These are phyloP conservation scores for Heliconius himera DNA, from an alignment of 1,140 invertebrate genomes.

Conservation along the genomic window DNA sequence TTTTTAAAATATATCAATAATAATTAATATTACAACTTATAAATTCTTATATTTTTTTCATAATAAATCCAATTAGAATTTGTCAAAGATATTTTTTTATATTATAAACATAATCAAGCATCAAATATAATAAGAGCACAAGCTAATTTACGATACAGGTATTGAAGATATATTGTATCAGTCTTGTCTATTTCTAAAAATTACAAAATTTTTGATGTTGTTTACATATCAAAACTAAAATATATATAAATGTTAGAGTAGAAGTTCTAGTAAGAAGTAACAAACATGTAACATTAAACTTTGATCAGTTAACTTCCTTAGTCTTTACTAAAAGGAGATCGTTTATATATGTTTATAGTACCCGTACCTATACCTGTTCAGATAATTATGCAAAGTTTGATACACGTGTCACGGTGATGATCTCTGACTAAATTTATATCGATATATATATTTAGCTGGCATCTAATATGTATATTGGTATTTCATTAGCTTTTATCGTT, in stretches of 20 bases:
- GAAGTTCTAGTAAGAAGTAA: not conserved
- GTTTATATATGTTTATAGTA: not conserved
- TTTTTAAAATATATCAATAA: too few relatives aligned
- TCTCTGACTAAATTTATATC: conserved; percentile 17
- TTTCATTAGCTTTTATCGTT: not conserved
- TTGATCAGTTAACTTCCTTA: conserved; percentile 36
- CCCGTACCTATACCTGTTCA: not conserved
- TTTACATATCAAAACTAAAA: not conserved
- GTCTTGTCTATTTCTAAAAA: not conserved
- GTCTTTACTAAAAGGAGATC: conserved; percentile 23
- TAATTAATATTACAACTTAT: not conserved
- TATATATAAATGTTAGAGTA: not conserved
- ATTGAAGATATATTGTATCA: not conserved
- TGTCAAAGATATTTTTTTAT: not conserved
- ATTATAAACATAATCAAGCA: not conserved
- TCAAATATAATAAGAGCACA: not conserved
- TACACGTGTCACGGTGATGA: conserved; percentile 26
- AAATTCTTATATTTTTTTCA: not conserved
- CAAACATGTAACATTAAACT: conserved; percentile 15
- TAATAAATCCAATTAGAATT: not conserved
- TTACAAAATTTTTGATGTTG: not conserved
- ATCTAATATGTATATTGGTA: not conserved
- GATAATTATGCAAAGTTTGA: conserved; percentile 37
- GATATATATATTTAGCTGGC: not conserved
- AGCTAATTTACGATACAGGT: too few relatives aligned